Evolutionary conservation across 2,113 vertebrate species (phyloP).

Genomic region (Oceanites oceanicus): DNA sequence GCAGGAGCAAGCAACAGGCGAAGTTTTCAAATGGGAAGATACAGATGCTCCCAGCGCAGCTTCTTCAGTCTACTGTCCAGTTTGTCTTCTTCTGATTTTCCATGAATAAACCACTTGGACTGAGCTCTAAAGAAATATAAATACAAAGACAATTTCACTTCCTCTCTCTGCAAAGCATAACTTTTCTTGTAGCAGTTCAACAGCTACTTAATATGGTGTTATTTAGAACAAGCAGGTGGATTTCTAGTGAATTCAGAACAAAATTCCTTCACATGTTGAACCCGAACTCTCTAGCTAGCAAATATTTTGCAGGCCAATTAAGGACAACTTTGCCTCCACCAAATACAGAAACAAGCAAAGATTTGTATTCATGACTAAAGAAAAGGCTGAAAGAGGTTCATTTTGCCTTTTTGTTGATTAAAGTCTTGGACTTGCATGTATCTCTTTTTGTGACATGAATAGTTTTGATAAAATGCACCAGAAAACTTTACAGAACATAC

Average conservation of each 20-base stretch:
- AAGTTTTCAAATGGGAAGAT: background rate
- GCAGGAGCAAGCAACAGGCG: background rate
- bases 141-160: background rate
- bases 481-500: background rate
- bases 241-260: background rate
- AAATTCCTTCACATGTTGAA: background rate
- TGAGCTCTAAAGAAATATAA: slow-evolving; percentile 7
- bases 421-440: background rate
- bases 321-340: background rate
- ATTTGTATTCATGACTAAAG: background rate
- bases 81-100: background rate
- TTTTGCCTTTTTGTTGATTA: background rate
- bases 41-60: background rate
- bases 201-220: background rate
- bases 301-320: background rate
- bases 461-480: background rate
- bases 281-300: background rate
- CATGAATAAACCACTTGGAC: background rate
- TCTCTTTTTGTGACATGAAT: background rate
- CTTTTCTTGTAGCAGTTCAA: background rate
- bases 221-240: background rate
- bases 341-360: background rate
- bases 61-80: background rate
- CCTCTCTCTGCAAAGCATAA: background rate
- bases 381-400: background rate